Evolutionary conservation across 2,797 vertebrate genomes (phyloP).

Genomic region (Falco concolor): DNA sequence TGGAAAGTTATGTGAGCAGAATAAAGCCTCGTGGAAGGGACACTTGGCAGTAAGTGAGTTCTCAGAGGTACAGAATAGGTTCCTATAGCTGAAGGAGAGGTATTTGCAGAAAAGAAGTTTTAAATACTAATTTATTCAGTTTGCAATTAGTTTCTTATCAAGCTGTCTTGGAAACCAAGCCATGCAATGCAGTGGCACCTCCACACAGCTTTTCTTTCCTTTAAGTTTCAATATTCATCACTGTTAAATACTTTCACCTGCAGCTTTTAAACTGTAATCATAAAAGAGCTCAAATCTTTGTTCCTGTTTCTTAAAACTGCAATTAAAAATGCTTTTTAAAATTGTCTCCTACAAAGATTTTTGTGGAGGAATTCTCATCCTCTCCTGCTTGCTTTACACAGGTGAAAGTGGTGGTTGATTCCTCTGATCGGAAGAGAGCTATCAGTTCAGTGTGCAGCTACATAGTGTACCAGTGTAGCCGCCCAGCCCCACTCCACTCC

Average conservation of each 20-base stretch:
- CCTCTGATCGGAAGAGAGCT: slow-evolving; percentile 78
- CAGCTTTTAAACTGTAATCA: not conserved
- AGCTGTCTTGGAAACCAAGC: not conserved
- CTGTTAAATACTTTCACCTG: not conserved
- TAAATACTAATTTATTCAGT: not conserved
- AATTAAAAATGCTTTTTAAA: not conserved
- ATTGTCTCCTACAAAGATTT: accelerated
- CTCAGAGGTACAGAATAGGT: not conserved
- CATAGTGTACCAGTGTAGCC: slow-evolving; percentile 90
- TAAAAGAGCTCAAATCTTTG: not conserved
- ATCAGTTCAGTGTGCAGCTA: slow-evolving; percentile 86
- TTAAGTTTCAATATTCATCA: not conserved
- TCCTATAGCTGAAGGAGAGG: not conserved
- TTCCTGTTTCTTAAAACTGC: not conserved
- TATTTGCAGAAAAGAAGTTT: not conserved
- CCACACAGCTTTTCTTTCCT: not conserved
- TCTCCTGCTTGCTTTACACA: slow-evolving; percentile 25
- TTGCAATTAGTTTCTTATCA: not conserved
- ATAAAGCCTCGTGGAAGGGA: not conserved
- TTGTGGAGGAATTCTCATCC: not conserved
- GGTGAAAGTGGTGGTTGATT: slow-evolving; percentile 84
- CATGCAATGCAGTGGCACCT: not conserved
- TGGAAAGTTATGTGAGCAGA: not conserved
- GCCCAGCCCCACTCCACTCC: slow-evolving; percentile 89
- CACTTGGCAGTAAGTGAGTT: not conserved